Conservation (phyloP, 2,113 vertebrate species). For the Cariama cristata region DNA sequence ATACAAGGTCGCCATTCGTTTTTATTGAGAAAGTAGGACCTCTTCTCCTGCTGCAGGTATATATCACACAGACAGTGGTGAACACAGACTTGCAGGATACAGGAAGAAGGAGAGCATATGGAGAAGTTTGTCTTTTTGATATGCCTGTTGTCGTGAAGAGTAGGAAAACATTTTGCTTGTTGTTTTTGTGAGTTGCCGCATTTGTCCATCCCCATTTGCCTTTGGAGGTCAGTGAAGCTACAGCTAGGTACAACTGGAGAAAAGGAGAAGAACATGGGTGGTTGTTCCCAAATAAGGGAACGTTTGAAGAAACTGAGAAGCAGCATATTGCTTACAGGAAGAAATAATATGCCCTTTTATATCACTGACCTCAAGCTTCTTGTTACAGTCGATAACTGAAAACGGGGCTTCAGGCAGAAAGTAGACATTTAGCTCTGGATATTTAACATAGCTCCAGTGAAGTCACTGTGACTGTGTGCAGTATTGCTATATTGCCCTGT, state of each 20-base stretch:
- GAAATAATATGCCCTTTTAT: not conserved
- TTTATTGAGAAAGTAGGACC: not conserved
- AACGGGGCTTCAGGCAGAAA: not conserved
- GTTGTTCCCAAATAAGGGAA: not conserved
- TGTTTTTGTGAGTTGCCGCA: not conserved
- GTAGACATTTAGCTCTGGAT: not conserved
- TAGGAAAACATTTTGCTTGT: not conserved
- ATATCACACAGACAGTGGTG: accelerated
- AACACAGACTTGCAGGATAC: not conserved
- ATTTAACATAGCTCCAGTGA: not conserved
- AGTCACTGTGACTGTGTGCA: not conserved
- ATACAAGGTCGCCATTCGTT: not conserved
- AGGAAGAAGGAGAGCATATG: not conserved
- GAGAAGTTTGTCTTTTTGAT: not conserved
- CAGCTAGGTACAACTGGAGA: not conserved
- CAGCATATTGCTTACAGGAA: not conserved
- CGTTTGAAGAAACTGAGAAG: not conserved
- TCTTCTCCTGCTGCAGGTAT: not conserved
- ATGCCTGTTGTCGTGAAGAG: not conserved
- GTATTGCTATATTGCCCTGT: not conserved
- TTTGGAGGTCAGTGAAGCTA: not conserved
- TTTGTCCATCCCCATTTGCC: not conserved
- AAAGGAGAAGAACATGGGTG: not conserved
- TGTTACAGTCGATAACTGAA: not conserved
- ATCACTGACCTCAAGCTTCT: not conserved